Percentiles rank a stretch among this genome's conserved stretches.
phyloP scores from a whole-genome alignment of 2,797 vertebrate species.

The Xenentodon cancila region DNA sequence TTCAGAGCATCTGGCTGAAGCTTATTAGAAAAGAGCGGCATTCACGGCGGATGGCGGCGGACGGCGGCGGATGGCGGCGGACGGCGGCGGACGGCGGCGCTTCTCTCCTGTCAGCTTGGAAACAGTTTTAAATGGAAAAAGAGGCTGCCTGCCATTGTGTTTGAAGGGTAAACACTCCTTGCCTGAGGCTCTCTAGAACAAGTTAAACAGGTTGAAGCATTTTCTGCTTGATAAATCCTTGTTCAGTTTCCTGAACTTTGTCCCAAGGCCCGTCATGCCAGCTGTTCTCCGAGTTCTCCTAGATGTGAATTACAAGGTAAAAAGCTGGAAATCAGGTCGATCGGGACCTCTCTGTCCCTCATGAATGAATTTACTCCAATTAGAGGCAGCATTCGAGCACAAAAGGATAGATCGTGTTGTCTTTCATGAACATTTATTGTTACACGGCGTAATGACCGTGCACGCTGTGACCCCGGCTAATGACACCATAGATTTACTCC shows the following conservation, averaged over 20 bases:
- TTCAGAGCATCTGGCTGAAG: too few relatives aligned
- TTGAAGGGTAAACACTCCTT: conserved; percentile 67
- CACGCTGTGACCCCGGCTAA: conserved; percentile 70
- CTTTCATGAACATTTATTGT: conserved; percentile 77
- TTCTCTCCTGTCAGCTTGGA: too few relatives aligned
- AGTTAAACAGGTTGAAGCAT: conserved; percentile 66
- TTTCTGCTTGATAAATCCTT: conserved; percentile 72
- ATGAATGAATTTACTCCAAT: conserved; percentile 73
- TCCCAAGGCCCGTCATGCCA: conserved; percentile 37
- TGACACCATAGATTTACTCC: conserved; percentile 75
- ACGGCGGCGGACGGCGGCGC: too few relatives aligned
- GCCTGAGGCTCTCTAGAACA: conserved; percentile 32
- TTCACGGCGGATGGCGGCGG: too few relatives aligned
- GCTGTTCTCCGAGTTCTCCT: conserved; percentile 25
- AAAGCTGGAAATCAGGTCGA: conserved; percentile 38
- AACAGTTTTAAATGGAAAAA: conserved; percentile 8
- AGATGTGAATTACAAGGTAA: conserved; percentile 45
- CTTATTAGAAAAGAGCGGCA: too few relatives aligned
- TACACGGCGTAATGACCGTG: conserved; percentile 69
- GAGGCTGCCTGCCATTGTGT: conserved; percentile 28
- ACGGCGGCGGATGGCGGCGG: too few relatives aligned
- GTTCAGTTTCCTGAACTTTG: conserved; percentile 65
- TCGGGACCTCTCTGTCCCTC: conserved; percentile 27
- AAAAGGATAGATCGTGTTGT: conserved; percentile 52
- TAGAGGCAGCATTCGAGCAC: conserved; percentile 60